phyloP scores from a whole-genome alignment of 2,888 invertebrate genomes.

The Acronicta alni region DNA sequence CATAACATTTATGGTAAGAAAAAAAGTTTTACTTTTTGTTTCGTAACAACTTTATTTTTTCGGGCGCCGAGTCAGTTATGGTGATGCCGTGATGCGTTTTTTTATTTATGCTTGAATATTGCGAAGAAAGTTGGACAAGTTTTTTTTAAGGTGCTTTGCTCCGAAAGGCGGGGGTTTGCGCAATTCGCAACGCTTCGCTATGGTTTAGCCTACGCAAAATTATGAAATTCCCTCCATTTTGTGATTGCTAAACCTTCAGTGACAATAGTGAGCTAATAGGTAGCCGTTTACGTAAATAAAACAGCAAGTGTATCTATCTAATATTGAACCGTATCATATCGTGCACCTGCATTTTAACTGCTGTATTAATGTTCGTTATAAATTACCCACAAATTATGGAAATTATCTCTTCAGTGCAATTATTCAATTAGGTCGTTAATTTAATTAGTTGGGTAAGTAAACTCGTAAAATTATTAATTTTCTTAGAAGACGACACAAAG shows the following conservation, averaged over 20 bases:
- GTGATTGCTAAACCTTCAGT: conserved; percentile 54
- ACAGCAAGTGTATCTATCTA: conserved; percentile 37
- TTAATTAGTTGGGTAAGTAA: conserved; percentile 6
- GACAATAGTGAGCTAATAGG: conserved; percentile 30
- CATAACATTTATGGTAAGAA: conserved; percentile 87
- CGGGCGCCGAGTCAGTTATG: conserved; percentile 48
- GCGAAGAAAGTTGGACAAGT: conserved; percentile 46
- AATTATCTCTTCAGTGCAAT: conserved; percentile 29
- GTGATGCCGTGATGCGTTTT: conserved; percentile 58
- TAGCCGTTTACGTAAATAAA: conserved; percentile 48
- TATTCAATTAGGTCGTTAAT: conserved; percentile 40
- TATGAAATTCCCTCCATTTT: conserved; percentile 40
- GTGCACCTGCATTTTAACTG: background rate
- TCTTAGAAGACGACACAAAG: conserved; percentile 16
- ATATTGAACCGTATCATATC: conserved; percentile 23
- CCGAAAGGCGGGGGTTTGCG: conserved; percentile 39
- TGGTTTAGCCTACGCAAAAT: conserved; percentile 59
- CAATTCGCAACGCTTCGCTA: conserved; percentile 48
- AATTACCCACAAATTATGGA: conserved; percentile 5
- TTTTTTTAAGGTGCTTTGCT: conserved; percentile 20
- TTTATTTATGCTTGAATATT: conserved; percentile 53
- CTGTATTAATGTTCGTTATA: no score
- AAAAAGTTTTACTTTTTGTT: conserved; percentile 83
- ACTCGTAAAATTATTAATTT: conserved; percentile 10
- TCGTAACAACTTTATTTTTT: conserved; percentile 78